Conservation (phyloP, 1,140 invertebrate genomes). For the Achroia grisella region DNA sequence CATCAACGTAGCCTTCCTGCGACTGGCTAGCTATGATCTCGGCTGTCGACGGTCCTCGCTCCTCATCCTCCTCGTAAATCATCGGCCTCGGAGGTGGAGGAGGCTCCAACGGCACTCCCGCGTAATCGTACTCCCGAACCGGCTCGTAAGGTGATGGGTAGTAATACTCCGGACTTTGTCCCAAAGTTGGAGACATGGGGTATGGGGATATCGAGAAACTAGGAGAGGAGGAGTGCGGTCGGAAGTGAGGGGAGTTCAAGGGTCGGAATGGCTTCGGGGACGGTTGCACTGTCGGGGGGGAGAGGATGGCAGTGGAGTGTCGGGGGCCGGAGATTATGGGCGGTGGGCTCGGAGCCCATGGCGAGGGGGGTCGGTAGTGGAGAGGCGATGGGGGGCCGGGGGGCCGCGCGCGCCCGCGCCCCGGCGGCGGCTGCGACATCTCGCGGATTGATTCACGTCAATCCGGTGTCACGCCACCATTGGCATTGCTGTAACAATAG, state of each 20-base stretch:
- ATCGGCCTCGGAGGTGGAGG: slow-evolving; percentile 75
- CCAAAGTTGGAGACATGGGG: slow-evolving; percentile 70
- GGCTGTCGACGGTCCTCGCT: slow-evolving; percentile 86
- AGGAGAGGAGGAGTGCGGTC: slow-evolving; percentile 61
- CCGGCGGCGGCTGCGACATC: slow-evolving; percentile 74
- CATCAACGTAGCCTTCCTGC: slow-evolving; percentile 92
- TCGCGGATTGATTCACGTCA: slow-evolving; percentile 66
- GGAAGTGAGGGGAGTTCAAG: slow-evolving; percentile 66
- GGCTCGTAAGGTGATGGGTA: slow-evolving; percentile 77
- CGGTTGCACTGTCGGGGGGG: slow-evolving; percentile 63
- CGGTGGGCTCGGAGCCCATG: slow-evolving; percentile 77
- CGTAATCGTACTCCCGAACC: slow-evolving; percentile 76
- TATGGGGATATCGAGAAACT: slow-evolving; percentile 70
- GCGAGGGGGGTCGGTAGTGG: slow-evolving; percentile 77
- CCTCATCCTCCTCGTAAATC: slow-evolving; percentile 78
- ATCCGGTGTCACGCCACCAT: slow-evolving; percentile 68
- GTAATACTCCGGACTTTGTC: slow-evolving; percentile 77
- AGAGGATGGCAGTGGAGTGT: slow-evolving; percentile 64
- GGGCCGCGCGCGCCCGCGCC: slow-evolving; percentile 68
- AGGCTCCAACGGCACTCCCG: slow-evolving; percentile 81
- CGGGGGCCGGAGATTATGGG: slow-evolving; percentile 76
- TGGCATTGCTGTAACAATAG: slow-evolving; percentile 68
- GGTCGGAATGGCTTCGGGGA: slow-evolving; percentile 72
- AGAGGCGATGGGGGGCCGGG: slow-evolving; percentile 69
- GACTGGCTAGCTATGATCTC: slow-evolving; percentile 94